Evolutionary conservation across 1,140 invertebrate genomes (phyloP), one percentile per base, ranked within the genome.

Genomic region (Bacillus rossius): DNA sequence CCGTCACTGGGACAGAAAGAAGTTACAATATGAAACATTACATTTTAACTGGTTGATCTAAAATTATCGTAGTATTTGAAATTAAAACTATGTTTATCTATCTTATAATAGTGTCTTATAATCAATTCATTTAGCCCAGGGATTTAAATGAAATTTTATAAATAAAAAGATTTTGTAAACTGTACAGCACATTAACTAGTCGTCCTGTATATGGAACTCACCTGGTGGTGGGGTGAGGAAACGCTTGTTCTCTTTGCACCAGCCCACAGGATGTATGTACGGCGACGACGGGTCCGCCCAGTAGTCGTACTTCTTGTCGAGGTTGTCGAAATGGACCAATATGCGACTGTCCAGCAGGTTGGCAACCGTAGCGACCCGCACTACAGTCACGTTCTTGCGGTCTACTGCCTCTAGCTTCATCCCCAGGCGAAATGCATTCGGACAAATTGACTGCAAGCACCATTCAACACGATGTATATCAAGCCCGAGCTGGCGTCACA

Each of bases 331-430:
- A 73, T 95, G 94, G 47, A 98, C 84, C 2, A 95, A 83, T 66
- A 98, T 83, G 26, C 92, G 77, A 63, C 87, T 85, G 63, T 92
- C 88, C 74, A 96, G 81, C 54, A 93, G 82, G 68, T 92, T 91
- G 42, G 84, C 81, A 10, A 96, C 83, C 22, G 88, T 90, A 1
- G 94, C 92, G n/a, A 94, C 93, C 69, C 94, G 94, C 20, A 94
- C 84, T 37, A 89, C 71, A 0, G 82, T 83, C 8, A 87, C 86
- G 73, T 96, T 93, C 69, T 93, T 94, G 34, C 88, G 83, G 74
- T 98, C 94, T 42, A 96, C 91, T 8, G 95, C 94, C 77, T 98
- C 96, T 22, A 98, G 73, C 75, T 97, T 97, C 91, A 93, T 93
- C 29, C 92, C 93, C 51, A 91, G 77, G 40, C 86, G 79, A 71